Evolutionary conservation across 2,113 vertebrate species (phyloP), one percentile per base, ranked within the genome.

Genomic region (Gobius niger): DNA sequence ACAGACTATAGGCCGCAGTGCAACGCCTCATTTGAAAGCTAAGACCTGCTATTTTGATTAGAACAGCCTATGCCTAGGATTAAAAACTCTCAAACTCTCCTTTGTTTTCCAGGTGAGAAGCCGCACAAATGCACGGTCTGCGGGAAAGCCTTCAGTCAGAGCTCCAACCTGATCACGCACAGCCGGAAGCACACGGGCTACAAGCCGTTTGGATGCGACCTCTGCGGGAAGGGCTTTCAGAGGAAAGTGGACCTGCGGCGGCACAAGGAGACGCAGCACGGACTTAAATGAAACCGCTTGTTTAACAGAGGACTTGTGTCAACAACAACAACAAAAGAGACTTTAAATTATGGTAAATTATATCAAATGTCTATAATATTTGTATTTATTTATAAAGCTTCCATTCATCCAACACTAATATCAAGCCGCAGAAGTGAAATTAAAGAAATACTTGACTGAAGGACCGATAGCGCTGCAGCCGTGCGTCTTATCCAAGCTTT

Each of bases 101-200:
- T n/a, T 79, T 16, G 13, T 63, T 24, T 4, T 6, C 11, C 89
- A 99, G 98, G 98, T 80, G 98, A 99, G 87, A 99, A 99, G 80
- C 98, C 98, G 53, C 97, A 99, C 89, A 99, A 98, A 83, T 99
- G 98, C 84, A 96, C 99, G 92, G 98, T 99, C 83, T 99, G 98
- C n/a, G 97, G 98, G 18, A 99, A 99, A 84, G 97, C 98, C 0
- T 99, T 99, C 92, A 99, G 98, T 78, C 97, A 99, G 92, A 99
- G 98, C 90, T 99, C 98, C 85, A 99, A 99, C 89, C 95, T 99
- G 82, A 99, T 99, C 88, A 99, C 98, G 0, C 98, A 99, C 90
- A 99, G 98, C 83, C 91, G 98, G 67, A 99, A 99, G 68, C 98
- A 99, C 91, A 99, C 97, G 0, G 98, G 98, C 7, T 99, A 97